phyloP scores from a whole-genome alignment of 2,797 vertebrate genomes.

The Loriculus beryllinus region DNA sequence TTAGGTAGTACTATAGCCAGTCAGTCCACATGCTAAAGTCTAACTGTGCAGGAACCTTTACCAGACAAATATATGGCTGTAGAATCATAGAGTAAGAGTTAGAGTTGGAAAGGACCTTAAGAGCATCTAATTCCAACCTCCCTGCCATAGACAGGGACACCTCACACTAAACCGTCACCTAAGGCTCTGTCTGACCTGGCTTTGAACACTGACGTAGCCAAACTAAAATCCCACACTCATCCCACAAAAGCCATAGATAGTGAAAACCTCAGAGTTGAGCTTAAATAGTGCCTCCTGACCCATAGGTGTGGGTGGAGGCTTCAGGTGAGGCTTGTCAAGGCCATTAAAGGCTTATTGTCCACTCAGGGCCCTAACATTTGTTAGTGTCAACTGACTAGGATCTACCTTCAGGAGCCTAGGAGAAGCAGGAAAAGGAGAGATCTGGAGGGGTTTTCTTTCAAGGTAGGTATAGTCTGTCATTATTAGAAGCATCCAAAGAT shows the following conservation, averaged over 20 bases:
- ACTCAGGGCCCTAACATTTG: background rate
- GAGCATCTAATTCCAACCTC: too few relatives aligned
- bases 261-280: rapidly evolving
- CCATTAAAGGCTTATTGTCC: background rate
- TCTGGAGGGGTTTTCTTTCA: background rate
- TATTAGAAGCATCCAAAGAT: background rate
- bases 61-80: background rate
- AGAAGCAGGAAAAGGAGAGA: background rate
- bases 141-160: too few relatives aligned
- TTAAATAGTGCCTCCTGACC: background rate
- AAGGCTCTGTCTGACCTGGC: too few relatives aligned
- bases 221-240: rapidly evolving
- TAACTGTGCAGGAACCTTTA: rapidly evolving
- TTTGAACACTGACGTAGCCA: background rate
- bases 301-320: background rate
- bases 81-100: too few relatives aligned
- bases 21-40: background rate
- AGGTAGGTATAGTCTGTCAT: background rate
- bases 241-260: rapidly evolving
- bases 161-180: too few relatives aligned
- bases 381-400: background rate
- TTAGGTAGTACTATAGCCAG: background rate
- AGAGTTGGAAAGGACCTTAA: too few relatives aligned
- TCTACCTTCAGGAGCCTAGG: background rate
- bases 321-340: background rate